phyloP scores from a whole-genome alignment of 64 coral and sea anemone genomes.

The Trachythela sp. region DNA sequence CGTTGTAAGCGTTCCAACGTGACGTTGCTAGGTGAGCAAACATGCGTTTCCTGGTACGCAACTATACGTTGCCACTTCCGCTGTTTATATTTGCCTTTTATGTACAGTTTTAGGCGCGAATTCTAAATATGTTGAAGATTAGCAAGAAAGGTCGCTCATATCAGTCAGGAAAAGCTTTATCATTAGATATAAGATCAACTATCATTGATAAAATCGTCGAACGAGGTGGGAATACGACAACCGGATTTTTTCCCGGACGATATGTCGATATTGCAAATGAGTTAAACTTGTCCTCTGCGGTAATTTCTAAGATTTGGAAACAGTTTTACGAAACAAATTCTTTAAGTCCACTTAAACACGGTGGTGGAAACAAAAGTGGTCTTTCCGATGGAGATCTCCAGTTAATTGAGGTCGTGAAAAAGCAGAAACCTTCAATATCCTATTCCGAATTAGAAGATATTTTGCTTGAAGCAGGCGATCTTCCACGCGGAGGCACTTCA shows the following conservation, averaged over 20 bases:
- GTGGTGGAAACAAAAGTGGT: constrained; percentile 44
- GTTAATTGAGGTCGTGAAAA: constrained; percentile 42
- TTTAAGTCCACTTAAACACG: background rate
- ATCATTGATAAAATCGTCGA: constrained; percentile 45
- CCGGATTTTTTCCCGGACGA: constrained; percentile 19
- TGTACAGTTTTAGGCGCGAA: background rate
- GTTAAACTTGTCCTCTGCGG: constrained; percentile 17
- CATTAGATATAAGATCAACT: constrained; percentile 19
- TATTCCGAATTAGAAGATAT: constrained; percentile 29
- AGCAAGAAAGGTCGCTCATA: constrained; percentile 16
- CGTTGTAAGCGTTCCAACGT: too few relatives aligned
- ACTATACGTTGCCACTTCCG: too few relatives aligned
- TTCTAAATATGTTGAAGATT: constrained; percentile 1
- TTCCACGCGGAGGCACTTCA: constrained; percentile 23
- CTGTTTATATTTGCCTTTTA: too few relatives aligned
- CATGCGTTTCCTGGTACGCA: too few relatives aligned
- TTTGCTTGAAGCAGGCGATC: constrained; percentile 30
- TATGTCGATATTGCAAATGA: constrained; percentile 39
- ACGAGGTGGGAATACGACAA: constrained; percentile 35
- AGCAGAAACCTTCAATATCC: constrained; percentile 30
- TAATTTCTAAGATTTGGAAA: constrained; percentile 49
- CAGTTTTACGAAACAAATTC: constrained; percentile 19
- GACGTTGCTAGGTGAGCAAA: too few relatives aligned
- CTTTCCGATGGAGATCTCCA: too few relatives aligned
- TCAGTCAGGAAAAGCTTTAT: constrained; percentile 33